phyloP scores from a whole-genome alignment of 2,113 vertebrate genomes.

The Tinamus guttatus region DNA sequence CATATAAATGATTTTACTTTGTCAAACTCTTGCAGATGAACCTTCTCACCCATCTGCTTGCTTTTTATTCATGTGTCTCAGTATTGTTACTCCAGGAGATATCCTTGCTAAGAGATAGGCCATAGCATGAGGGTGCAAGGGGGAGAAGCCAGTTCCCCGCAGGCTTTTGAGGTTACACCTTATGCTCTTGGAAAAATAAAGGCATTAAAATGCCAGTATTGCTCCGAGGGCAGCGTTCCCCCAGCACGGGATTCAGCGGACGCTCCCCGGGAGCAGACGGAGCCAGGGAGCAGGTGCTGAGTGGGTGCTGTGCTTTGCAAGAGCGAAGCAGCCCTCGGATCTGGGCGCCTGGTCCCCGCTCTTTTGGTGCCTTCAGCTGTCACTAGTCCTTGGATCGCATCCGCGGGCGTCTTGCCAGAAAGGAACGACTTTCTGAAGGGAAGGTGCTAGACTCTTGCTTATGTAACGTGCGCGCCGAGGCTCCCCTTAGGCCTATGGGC shows the following conservation, averaged over 20 bases:
- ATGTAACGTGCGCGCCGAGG: background rate
- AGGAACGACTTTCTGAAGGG: background rate
- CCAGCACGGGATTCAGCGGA: background rate
- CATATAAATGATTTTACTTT: background rate
- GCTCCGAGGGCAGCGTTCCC: rapidly evolving
- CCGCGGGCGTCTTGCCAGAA: background rate
- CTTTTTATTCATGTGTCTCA: background rate
- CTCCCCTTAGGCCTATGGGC: background rate
- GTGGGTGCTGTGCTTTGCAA: background rate
- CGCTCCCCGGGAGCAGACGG: background rate
- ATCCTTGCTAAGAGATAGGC: background rate
- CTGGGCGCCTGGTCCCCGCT: rapidly evolving
- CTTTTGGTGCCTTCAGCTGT: background rate
- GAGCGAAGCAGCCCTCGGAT: background rate
- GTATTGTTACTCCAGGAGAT: background rate
- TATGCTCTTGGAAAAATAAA: background rate
- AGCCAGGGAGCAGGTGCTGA: background rate
- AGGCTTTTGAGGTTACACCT: background rate
- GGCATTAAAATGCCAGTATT: background rate
- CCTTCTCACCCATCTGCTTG: background rate
- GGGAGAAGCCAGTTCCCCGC: rapidly evolving
- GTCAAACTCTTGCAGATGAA: background rate
- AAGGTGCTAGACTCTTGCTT: background rate
- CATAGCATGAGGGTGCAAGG: background rate
- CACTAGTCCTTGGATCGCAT: background rate